These are phyloP conservation scores for Pedicia rivosa DNA, from an alignment of 2,888 invertebrate genomes.

Conservation along the genomic window DNA sequence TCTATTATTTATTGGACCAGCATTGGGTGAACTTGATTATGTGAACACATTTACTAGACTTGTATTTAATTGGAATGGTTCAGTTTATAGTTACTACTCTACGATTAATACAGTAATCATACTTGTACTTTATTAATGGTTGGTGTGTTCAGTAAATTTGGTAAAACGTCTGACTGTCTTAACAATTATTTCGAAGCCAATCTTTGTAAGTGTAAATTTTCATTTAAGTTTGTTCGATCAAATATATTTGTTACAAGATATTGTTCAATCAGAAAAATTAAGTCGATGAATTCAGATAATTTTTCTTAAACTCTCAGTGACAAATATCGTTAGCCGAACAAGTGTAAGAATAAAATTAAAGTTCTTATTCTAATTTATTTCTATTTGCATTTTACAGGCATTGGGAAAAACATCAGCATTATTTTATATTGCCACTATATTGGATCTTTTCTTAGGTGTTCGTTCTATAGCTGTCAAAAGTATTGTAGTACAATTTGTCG, in stretches of 20 bases:
- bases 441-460: conserved; percentile 26
- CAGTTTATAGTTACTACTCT: conserved; percentile 22
- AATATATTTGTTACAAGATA: too few relatives aligned
- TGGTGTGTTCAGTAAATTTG: conserved; percentile 24
- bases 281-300: too few relatives aligned
- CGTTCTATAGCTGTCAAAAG: conserved; percentile 28
- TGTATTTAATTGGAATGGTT: conserved; percentile 27
- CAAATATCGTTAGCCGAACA: too few relatives aligned
- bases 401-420: conserved; percentile 20
- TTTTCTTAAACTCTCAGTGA: too few relatives aligned
- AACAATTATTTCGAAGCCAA: conserved; percentile 22
- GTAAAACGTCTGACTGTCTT: conserved; percentile 24
- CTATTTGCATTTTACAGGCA: too few relatives aligned
- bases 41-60: conserved; percentile 25
- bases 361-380: conserved; percentile 4
- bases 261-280: too few relatives aligned
- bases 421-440: conserved; percentile 23
- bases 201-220: conserved; percentile 28
- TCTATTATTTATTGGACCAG: conserved; percentile 24
- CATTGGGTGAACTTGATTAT: conserved; percentile 24
- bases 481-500: conserved; percentile 26
- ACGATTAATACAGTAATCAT: conserved; percentile 23
- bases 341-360: too few relatives aligned
- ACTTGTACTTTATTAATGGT: conserved; percentile 27
- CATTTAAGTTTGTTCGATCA: too few relatives aligned